Evolutionary conservation across 1,140 invertebrate species (phyloP).

Genomic region (Neotoxoptera formosana): DNA sequence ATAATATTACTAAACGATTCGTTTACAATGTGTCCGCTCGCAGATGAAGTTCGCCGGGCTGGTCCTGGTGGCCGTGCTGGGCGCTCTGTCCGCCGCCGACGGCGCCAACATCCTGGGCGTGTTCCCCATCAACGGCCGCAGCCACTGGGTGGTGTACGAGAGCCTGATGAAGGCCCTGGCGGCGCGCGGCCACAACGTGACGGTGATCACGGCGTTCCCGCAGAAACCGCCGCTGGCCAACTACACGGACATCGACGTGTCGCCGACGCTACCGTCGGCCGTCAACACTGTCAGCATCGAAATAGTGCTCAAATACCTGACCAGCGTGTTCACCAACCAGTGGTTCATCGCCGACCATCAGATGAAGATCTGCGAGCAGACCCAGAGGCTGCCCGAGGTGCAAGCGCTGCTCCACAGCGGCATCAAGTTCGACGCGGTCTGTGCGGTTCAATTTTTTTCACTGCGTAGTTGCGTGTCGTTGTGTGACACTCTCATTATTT

Average conservation of each 20-base stretch:
- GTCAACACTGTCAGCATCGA: slow-evolving; percentile 22
- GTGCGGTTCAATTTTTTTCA: not conserved
- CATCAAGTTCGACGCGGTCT: slow-evolving; percentile 59
- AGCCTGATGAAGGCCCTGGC: slow-evolving; percentile 62
- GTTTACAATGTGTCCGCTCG: not conserved
- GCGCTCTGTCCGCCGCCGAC: not conserved
- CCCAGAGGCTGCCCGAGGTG: slow-evolving; percentile 16
- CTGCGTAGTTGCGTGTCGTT: no score
- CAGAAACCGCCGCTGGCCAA: slow-evolving; percentile 66
- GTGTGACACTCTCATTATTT: no score
- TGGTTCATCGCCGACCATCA: slow-evolving; percentile 44
- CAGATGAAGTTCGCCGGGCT: slow-evolving; percentile 46
- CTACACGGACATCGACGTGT: slow-evolving; percentile 65
- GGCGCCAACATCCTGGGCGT: slow-evolving; percentile 62
- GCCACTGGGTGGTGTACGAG: slow-evolving; percentile 64
- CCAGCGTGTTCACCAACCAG: slow-evolving; percentile 33
- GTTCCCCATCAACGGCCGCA: slow-evolving; percentile 62
- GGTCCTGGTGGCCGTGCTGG: not conserved
- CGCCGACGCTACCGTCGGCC: not conserved
- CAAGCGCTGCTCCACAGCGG: slow-evolving; percentile 50
- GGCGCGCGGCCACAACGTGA: slow-evolving; percentile 62
- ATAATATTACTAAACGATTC: not conserved
- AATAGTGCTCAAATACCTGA: not conserved
- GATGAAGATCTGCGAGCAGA: not conserved
- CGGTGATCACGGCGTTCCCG: slow-evolving; percentile 64